Evolutionary conservation across 2,113 vertebrate species (phyloP).

Genomic region (Hyaena hyaena): DNA sequence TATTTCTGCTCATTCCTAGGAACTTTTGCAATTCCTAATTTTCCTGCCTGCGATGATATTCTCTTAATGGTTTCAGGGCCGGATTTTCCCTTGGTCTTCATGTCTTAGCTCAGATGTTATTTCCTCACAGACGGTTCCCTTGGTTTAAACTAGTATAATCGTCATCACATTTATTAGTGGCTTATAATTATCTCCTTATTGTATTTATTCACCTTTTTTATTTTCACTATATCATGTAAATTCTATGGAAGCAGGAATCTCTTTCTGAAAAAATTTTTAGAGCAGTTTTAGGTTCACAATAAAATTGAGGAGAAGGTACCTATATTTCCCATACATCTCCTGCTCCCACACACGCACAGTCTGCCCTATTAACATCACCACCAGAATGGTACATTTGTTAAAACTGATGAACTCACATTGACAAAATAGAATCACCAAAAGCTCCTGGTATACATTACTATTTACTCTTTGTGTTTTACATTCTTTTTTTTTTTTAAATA

Average conservation of each 20-base stretch:
- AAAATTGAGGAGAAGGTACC: background rate
- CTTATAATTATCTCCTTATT: background rate
- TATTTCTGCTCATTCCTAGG: background rate
- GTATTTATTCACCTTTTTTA: background rate
- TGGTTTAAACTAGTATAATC: background rate
- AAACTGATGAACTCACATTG: background rate
- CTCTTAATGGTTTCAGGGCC: background rate
- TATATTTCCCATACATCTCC: background rate
- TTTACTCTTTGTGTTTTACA: background rate
- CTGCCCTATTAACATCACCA: background rate
- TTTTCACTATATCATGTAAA: background rate
- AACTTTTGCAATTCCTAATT: background rate
- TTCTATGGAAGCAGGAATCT: background rate
- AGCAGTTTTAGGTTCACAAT: background rate
- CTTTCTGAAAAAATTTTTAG: background rate
- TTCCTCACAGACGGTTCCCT: background rate
- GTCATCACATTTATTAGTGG: background rate
- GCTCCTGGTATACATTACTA: background rate
- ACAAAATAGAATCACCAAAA: background rate
- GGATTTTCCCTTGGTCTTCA: background rate
- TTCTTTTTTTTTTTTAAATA: background rate
- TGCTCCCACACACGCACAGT: fast-evolving
- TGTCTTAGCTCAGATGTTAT: background rate
- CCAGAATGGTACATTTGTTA: background rate
- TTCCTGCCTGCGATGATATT: background rate